These are phyloP conservation scores for Tachypleus tridentatus DNA, from an alignment of 1,140 invertebrate genomes.

Conservation along the genomic window DNA sequence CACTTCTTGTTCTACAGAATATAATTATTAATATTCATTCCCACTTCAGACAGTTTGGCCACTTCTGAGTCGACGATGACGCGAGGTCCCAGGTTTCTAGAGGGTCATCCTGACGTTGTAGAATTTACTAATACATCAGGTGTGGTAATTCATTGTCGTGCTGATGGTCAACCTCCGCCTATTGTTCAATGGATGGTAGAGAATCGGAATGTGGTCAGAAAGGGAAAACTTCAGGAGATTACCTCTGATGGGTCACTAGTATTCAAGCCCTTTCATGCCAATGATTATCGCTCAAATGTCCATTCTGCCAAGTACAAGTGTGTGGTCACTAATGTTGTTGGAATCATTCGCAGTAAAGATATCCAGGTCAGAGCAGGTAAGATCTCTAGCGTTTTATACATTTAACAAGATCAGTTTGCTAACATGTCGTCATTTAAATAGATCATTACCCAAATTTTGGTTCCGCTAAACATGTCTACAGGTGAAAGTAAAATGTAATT, in stretches of 20 bases:
- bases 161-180: conserved; percentile 74
- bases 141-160: conserved; percentile 79
- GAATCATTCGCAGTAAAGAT: conserved; percentile 29
- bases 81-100: conserved; percentile 10
- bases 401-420: too few species aligned
- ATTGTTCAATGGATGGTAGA: conserved; percentile 60
- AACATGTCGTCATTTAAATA: too few species aligned
- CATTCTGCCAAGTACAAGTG: conserved; percentile 32
- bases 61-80: too few species aligned
- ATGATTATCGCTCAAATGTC: conserved; percentile 25
- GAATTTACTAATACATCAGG: conserved; percentile 51
- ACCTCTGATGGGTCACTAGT: conserved; percentile 32
- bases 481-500: too few species aligned
- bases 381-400: background rate
- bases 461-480: too few species aligned
- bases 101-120: conserved; percentile 6
- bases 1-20: too few species aligned
- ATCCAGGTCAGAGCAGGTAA: conserved; percentile 32
- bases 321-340: conserved; percentile 29
- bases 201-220: conserved; percentile 45
- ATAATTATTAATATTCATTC: too few species aligned
- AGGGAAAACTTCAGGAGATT: conserved; percentile 54
- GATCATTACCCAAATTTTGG: too few species aligned
- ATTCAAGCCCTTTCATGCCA: conserved; percentile 29
- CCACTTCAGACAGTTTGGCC: too few species aligned